Base-by-base conservation (phyloP, 2,113 vertebrate species). In the Semnornis frantzii region DNA sequence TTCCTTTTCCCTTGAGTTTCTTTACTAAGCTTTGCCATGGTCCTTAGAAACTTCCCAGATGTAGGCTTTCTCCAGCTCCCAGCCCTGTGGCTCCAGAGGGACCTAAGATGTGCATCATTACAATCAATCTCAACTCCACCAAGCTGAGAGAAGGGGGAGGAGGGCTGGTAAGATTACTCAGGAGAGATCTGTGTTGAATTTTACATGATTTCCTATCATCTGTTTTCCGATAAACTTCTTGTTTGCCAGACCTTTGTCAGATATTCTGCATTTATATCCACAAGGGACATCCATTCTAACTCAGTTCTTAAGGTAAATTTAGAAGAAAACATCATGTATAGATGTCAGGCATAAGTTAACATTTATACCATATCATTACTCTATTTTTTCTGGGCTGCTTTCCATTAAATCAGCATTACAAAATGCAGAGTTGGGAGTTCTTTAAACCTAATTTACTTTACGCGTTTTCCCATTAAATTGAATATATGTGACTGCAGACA, bases 211-310 rank as follows among this genome's bases (percentile, higher is more conserved):
- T 71, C 78, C 58, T 69, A 66, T 86, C 83, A 86, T 37, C 78
- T 93, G 80, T 70, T 95, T 96, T 94, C 93, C 96, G 94, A 97
- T 96, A 94, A 92, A 93, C 92, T 90, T 95, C 86, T 84, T 93
- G 72, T 92, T 97, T 97, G 82, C 93, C 85, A 93, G 85, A 44
- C 52, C 85, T 94, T 87, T 96, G 82, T 93, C 89, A 94, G 72
- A 89, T 74, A 66, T 72, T 91, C 78, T 86, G 58, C 91, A 80
- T 89, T 96, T 97, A 81, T 11, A 93, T 76, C 58, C 88, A 65
- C 64, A 75, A 73, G 65, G 17, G 75, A 92, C 91, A 95, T 94
- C 73, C 91, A 95, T 92, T 62, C 82, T 91, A 91, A 94, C 60
- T 73, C 62, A 86, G n/a, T 68, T 95, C 70, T 92, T 75, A 84